Evolutionary conservation across 1,140 invertebrate species (phyloP).

Genomic region (Drosophila ananassae): DNA sequence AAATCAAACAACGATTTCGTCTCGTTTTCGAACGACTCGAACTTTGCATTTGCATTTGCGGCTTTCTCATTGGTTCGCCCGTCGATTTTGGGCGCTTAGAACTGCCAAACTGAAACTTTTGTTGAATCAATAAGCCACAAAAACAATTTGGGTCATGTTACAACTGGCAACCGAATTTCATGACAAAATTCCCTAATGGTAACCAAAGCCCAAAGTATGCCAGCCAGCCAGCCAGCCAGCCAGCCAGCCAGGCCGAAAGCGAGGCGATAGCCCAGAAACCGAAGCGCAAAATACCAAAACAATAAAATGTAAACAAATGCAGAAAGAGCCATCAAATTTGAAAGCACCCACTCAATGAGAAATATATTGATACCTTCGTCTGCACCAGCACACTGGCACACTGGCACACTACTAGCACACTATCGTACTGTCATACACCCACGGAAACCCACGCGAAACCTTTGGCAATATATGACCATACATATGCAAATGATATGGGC

Average conservation of each 20-base stretch:
- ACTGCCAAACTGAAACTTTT: conserved; percentile 64
- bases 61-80: conserved; percentile 10
- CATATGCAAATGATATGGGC: conserved; percentile 77
- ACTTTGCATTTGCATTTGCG: conserved; percentile 7
- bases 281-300: conserved; percentile 55
- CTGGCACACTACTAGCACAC: conserved; percentile 16
- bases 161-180: conserved; percentile 72
- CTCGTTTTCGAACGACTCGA: conserved; percentile 6
- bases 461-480: conserved; percentile 49
- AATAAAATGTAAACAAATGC: conserved; percentile 83
- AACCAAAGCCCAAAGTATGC: conserved; percentile 47
- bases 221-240: not conserved
- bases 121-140: conserved; percentile 84
- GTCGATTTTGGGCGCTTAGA: conserved; percentile 57
- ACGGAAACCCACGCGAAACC: conserved; percentile 2
- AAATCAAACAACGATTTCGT: conserved; percentile 78
- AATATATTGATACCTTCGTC: conserved; percentile 54
- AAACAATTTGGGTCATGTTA: conserved; percentile 82
- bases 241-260: not conserved
- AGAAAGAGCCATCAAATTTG: conserved; percentile 74
- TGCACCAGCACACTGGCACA: conserved; percentile 25
- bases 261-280: not conserved
- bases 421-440: conserved; percentile 25
- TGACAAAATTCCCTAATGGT: conserved; percentile 80
- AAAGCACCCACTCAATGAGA: conserved; percentile 72